Evolutionary conservation across 2,113 vertebrate genomes (phyloP).

Genomic region (Mus musculus): GRCm39 chr5:91081501-91082000

Average conservation of each 20-base stretch:
- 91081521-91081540: not conserved
- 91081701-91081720: not conserved
- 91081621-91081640: not conserved
- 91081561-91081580: too few species aligned
- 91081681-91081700: not conserved
- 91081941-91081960: slow-evolving; percentile 8
- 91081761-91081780: not conserved
- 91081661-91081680: not conserved
- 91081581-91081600: too few species aligned
- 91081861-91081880: not conserved
- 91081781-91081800: not conserved
- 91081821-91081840: not conserved
- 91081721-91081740: not conserved
- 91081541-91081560: not conserved
- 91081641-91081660: not conserved
- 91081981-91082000: not conserved
- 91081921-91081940: not conserved
- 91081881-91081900: not conserved
- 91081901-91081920: not conserved
- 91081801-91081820: slow-evolving; percentile 10
- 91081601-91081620: not conserved
- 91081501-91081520: not conserved
- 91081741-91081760: not conserved
- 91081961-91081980: not conserved
- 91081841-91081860: slow-evolving; percentile 6